Base-by-base conservation (phyloP, 1,140 invertebrate species). In the Drosophila repletoides region DNA sequence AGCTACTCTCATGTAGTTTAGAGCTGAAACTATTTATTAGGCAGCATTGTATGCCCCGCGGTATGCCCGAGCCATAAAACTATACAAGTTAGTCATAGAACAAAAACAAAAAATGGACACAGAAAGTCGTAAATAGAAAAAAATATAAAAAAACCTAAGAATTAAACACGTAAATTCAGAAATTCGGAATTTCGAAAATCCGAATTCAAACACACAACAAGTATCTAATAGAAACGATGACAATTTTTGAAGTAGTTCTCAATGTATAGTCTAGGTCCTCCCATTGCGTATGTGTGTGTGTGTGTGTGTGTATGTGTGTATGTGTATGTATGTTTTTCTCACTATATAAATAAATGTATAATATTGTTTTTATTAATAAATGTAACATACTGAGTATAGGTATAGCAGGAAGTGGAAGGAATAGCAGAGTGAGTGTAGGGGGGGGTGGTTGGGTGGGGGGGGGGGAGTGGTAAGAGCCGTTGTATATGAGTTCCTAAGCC, bases 401-500 rank as follows among this genome's bases (percentile, higher is more conserved):
- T 1, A 6, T 1, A n/a, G 26, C 1, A n/a, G 10, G 1, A 5
- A 29, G 17, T 5, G 9, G 1, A 36, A 34, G 10, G 2, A 10
- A 14, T 14, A 2, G 1, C 9, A 10, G 2, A 12, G n/a, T 12
- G 9, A 26, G 40, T 34, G 24, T 6, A 9, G 6, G 34, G 29
- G n/a, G n/a, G n/a, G n/a, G n/a, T n/a, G n/a, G n/a, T n/a, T 12
- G 9, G 17, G 40, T 34, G 24, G 5, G 6, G 6, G 34, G 29
- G 15, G 17, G 12, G 21, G 10, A 22, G 15, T 60, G 31, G 40
- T 51, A 51, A 80, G 80, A 86, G 80, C 80, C 80, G 80, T 72
- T 76, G 75, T 86, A 86, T 86, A 74, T 86, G 80, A 86, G 80
- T 86, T 86, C 80, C 80, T 86, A 86, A 72, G 43, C 64, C 80